These are phyloP conservation scores for Bombus breviceps DNA, from an alignment of 1,140 invertebrate genomes.

Conservation along the genomic window DNA sequence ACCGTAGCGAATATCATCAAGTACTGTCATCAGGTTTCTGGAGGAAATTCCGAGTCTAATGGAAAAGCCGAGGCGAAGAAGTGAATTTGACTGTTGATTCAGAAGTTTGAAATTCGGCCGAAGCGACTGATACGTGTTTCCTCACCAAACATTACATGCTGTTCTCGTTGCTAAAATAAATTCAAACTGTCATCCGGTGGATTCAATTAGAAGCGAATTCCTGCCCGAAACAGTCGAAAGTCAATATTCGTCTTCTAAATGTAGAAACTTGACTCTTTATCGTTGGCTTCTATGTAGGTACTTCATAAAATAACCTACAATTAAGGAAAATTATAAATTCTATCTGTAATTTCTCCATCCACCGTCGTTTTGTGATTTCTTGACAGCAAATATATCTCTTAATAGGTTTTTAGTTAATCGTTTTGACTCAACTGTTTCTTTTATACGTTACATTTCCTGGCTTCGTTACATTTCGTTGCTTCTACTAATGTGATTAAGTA, in stretches of 20 bases:
- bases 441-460: background rate
- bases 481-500: background rate
- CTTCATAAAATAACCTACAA: background rate
- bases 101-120: background rate
- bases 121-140: background rate
- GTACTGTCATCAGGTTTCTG: background rate
- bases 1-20: background rate
- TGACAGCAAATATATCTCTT: background rate
- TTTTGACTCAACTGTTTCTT: background rate
- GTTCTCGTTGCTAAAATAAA: background rate
- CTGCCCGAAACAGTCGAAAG: background rate
- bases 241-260: background rate
- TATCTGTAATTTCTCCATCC: background rate
- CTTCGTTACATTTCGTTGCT: background rate
- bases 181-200: background rate
- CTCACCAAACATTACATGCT: background rate
- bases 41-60: background rate
- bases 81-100: background rate
- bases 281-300: background rate
- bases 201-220: background rate
- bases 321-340: background rate
- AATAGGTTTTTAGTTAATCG: background rate
- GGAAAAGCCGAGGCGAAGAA: background rate
- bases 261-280: background rate
- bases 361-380: background rate